phyloP scores from a whole-genome alignment of 1,140 invertebrate genomes.

The Triops longicaudatus region DNA sequence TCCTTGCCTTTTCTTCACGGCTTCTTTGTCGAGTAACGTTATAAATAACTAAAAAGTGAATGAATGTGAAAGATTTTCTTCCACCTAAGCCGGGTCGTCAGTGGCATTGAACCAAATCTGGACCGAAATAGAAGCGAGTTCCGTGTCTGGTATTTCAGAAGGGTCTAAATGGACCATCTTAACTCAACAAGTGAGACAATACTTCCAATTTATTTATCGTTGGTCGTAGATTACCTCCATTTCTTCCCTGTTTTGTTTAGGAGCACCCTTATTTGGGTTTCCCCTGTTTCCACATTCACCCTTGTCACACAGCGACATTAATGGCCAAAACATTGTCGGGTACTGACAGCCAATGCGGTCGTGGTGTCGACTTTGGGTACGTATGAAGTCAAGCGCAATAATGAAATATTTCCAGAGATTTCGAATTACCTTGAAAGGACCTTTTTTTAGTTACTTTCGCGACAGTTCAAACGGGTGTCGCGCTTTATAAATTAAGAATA shows the following conservation, averaged over 20 bases:
- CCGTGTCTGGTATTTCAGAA: background rate
- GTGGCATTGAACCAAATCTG: background rate
- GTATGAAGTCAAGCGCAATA: background rate
- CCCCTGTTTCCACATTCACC: constrained; percentile 42
- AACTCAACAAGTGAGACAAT: background rate
- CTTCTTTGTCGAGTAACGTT: background rate
- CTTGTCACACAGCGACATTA: constrained; percentile 40
- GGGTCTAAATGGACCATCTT: background rate
- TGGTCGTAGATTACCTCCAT: background rate
- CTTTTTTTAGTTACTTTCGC: too few relatives aligned
- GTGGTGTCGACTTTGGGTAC: background rate
- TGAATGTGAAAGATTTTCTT: background rate
- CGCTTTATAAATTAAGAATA: too few relatives aligned
- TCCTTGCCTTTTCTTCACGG: background rate
- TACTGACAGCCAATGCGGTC: background rate
- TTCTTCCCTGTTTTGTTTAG: constrained; percentile 21
- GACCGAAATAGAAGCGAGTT: background rate
- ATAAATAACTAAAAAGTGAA: background rate
- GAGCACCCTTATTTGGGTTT: constrained; percentile 42
- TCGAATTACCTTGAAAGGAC: too few relatives aligned
- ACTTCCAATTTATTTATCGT: too few relatives aligned
- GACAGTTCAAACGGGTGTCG: too few relatives aligned
- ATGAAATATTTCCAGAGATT: too few relatives aligned
- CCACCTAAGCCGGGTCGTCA: background rate
- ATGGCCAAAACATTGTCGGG: constrained; percentile 30